These are phyloP conservation scores for Lordiphosa collinella DNA, from an alignment of 1,140 invertebrate genomes.

Conservation along the genomic window DNA sequence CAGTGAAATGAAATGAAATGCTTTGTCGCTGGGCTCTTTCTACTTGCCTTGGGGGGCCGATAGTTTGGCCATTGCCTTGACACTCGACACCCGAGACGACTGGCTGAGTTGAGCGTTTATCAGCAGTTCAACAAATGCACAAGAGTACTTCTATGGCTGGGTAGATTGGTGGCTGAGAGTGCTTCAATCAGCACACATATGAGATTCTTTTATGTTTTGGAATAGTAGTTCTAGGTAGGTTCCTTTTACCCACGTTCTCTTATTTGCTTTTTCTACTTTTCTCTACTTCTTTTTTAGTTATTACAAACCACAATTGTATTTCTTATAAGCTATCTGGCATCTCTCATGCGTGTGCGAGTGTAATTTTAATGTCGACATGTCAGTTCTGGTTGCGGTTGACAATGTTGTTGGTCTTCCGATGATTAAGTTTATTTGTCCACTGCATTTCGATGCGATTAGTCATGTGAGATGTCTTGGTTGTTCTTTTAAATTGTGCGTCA, in stretches of 20 bases:
- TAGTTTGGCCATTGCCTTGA: conserved; percentile 43
- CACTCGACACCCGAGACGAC: conserved; percentile 32
- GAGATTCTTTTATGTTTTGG: conserved; percentile 46
- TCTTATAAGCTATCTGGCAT: conserved; percentile 43
- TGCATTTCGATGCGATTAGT: conserved; percentile 60
- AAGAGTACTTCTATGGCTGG: conserved; percentile 18
- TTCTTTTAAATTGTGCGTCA: conserved; percentile 30
- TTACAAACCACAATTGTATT: conserved; percentile 51
- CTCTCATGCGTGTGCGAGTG: conserved; percentile 20
- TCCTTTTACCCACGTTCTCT: conserved; percentile 10
- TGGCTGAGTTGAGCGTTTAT: conserved; percentile 55
- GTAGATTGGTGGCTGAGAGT: conserved; percentile 32
- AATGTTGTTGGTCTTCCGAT: conserved; percentile 17
- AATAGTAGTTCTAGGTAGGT: conserved; percentile 34
- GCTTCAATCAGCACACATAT: conserved; percentile 52
- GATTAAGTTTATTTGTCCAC: conserved; percentile 27
- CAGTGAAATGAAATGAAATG: conserved; percentile 17
- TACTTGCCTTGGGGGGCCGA: conserved; percentile 14
- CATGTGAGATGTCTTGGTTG: conserved; percentile 26
- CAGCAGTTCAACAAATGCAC: conserved; percentile 70
- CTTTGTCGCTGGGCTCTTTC: conserved; percentile 13
- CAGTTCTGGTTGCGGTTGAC: not conserved
- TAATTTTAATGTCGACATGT: conserved; percentile 31
- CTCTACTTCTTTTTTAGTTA: conserved; percentile 14
- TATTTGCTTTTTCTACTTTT: conserved; percentile 9